A percentile compares a stretch with the other conserved stretches of the same genome.
phyloP scores from a whole-genome alignment of 2,797 vertebrate species.

The Melanotaenia trifasciata region DNA sequence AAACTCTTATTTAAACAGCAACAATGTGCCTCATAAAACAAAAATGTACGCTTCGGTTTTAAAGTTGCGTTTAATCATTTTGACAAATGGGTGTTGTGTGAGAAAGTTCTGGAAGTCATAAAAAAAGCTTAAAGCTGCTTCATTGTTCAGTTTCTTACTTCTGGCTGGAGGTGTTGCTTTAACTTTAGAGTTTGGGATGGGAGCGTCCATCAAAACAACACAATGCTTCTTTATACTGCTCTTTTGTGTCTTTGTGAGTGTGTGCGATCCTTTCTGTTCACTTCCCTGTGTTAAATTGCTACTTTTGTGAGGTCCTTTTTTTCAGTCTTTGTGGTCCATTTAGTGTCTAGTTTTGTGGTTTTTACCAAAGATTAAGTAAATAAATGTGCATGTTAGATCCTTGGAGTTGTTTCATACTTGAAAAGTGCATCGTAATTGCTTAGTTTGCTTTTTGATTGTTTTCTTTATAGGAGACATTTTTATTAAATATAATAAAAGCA shows the following conservation, averaged over 20 bases:
- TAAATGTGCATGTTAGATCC: too few species aligned
- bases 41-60: background rate
- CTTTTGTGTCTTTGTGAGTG: background rate
- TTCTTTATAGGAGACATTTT: background rate
- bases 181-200: conserved; percentile 4
- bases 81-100: conserved; percentile 14
- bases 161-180: background rate
- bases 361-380: background rate
- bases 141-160: conserved; percentile 27
- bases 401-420: background rate
- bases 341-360: background rate
- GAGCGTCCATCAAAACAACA: background rate
- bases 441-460: background rate
- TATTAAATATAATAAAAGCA: background rate
- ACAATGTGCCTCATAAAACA: conserved; percentile 2
- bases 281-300: background rate
- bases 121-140: conserved; percentile 39
- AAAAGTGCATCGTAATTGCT: background rate
- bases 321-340: too few species aligned
- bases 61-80: conserved; percentile 1
- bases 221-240: conserved; percentile 7
- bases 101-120: conserved; percentile 22
- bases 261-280: background rate
- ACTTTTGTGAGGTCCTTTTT: conserved; percentile 1
- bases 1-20: too few species aligned